Evolutionary conservation across 2,113 vertebrate species (phyloP).

Genomic region (cat (Felis catus)): F.catus_Fca126_mat1.0 CM031426.1:6788001-6788500

Average conservation of each 20-base stretch:
- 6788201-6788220: neutral
- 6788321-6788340: neutral
- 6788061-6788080: neutral
- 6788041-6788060: neutral
- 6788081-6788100: neutral
- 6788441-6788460: neutral
- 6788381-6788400: neutral
- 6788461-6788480: neutral
- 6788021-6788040: neutral
- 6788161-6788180: neutral
- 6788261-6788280: neutral
- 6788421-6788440: neutral
- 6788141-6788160: neutral
- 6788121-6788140: neutral
- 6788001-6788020: neutral
- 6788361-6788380: neutral
- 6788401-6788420: neutral
- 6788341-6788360: accelerated
- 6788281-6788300: neutral
- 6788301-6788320: accelerated
- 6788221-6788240: neutral
- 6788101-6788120: neutral
- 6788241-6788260: neutral
- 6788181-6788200: neutral
- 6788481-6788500: neutral